A percentile compares a stretch with the other conserved stretches of the same genome.
Evolutionary conservation across 2,888 invertebrate species (phyloP).

Genomic region (Hirtodrosophila histrioides): DNA sequence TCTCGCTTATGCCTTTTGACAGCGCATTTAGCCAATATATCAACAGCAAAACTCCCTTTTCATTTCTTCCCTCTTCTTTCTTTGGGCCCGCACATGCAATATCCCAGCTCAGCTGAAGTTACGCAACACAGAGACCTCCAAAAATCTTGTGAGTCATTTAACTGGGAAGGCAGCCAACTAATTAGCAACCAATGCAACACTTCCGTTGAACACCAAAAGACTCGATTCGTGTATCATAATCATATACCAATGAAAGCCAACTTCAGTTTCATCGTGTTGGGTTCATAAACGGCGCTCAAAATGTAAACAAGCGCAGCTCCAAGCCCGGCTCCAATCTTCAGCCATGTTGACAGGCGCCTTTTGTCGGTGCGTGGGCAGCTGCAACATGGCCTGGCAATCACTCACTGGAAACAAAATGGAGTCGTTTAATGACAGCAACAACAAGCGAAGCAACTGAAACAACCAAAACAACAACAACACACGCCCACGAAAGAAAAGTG

Average conservation of each 20-base stretch:
- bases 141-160: constrained; percentile 68
- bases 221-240: constrained; percentile 11
- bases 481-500: constrained; percentile 40
- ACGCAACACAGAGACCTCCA: constrained; percentile 31
- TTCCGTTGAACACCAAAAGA: constrained; percentile 52
- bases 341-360: constrained; percentile 51
- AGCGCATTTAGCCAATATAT: constrained; percentile 18
- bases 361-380: constrained; percentile 55
- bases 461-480: constrained; percentile 28
- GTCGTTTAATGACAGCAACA: constrained; percentile 65
- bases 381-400: constrained; percentile 38
- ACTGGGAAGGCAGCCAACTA: constrained; percentile 53
- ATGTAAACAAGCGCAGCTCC: constrained; percentile 36
- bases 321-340: constrained; percentile 3
- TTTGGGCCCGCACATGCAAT: constrained; percentile 19
- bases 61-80: background rate
- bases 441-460: background rate
- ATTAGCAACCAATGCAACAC: constrained; percentile 61
- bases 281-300: constrained; percentile 21
- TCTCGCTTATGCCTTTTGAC: background rate
- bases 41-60: constrained; percentile 5
- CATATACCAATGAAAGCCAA: constrained; percentile 20
- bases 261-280: constrained; percentile 2
- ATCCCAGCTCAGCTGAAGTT: constrained; percentile 19
- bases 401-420: constrained; percentile 73